Evolutionary conservation across 1,140 invertebrate genomes (phyloP).

Genomic region (Piezodorus guildinii): DNA sequence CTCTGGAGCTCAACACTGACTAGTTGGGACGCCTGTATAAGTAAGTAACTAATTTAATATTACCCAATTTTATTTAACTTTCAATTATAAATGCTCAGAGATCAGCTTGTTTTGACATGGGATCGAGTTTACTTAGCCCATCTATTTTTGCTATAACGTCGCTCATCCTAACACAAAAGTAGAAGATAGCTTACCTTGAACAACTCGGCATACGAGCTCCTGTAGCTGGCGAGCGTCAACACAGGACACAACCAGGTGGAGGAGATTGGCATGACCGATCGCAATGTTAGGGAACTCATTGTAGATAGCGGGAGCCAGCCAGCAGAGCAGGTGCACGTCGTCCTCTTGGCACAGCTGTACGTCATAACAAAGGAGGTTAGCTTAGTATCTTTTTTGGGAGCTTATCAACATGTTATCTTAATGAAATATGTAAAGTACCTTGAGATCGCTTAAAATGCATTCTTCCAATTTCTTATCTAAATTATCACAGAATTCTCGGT

Average conservation of each 20-base stretch:
- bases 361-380: neutral
- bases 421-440: constrained; percentile 44
- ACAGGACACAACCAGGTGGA: constrained; percentile 76
- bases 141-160: too few relatives aligned
- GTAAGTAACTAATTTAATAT: too few relatives aligned
- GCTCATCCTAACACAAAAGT: neutral
- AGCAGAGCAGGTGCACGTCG: constrained; percentile 76
- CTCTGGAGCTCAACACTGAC: too few relatives aligned
- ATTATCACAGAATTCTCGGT: constrained; percentile 75
- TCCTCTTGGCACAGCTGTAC: constrained; percentile 67
- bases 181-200: constrained; percentile 61
- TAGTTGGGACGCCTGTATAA: too few relatives aligned
- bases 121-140: too few relatives aligned
- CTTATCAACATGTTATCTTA: neutral
- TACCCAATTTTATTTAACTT: too few relatives aligned
- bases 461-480: constrained; percentile 64
- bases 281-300: constrained; percentile 77
- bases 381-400: too few relatives aligned
- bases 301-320: constrained; percentile 82
- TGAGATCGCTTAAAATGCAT: constrained; percentile 66
- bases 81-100: too few relatives aligned
- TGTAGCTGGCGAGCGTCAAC: constrained; percentile 82
- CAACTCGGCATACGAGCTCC: constrained; percentile 75
- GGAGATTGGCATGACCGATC: constrained; percentile 70
- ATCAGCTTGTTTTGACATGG: too few relatives aligned